These are phyloP conservation scores for Aphelenchoides avenae DNA, from an alignment of 1,140 invertebrate species.

Conservation along the genomic window DNA sequence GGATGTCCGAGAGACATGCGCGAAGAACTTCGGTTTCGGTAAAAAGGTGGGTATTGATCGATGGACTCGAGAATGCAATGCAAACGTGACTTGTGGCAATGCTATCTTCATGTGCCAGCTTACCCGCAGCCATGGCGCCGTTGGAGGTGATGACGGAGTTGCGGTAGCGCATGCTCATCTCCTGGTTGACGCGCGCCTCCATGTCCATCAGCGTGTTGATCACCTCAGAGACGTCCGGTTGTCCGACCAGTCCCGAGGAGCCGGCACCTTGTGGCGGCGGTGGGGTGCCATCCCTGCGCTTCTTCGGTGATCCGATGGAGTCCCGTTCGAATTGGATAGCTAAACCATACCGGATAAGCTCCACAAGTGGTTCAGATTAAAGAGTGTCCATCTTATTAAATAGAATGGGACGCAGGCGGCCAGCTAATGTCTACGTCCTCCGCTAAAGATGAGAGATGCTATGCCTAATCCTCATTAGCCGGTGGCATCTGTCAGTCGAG, in stretches of 20 bases:
- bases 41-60: too few species aligned
- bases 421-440: too few species aligned
- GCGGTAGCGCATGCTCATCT: conserved; percentile 53
- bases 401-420: too few species aligned
- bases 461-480: too few species aligned
- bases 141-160: conserved; percentile 32
- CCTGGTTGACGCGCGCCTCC: conserved; percentile 51
- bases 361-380: neutral
- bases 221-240: conserved; percentile 24
- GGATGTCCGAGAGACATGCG: too few species aligned
- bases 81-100: neutral
- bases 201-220: conserved; percentile 56
- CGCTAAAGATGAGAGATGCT: too few species aligned
- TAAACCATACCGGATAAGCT: too few species aligned
- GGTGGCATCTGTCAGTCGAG: too few species aligned
- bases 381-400: neutral
- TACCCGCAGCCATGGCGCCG: conserved; percentile 6
- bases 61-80: conserved; percentile 4
- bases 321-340: conserved; percentile 59
- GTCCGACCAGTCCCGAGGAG: neutral
- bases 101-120: neutral
- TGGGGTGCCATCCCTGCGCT: conserved; percentile 30
- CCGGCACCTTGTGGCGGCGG: conserved; percentile 24
- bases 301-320: conserved; percentile 52
- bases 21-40: too few species aligned